Conservation (phyloP, 1,140 invertebrate species). For the Acromyrmex heyeri region DNA sequence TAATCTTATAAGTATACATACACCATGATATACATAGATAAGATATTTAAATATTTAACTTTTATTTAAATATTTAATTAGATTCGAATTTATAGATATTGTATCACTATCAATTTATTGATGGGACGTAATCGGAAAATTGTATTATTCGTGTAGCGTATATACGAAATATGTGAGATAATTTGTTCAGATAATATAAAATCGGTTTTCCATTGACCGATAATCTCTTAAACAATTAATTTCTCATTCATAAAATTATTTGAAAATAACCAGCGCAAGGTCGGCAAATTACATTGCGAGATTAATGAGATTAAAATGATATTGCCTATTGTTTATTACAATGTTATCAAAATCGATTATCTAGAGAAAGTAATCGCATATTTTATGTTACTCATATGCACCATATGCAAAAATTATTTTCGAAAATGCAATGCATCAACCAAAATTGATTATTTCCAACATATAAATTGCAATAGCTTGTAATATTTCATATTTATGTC, state of each 20-base stretch:
- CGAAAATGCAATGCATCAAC: neutral
- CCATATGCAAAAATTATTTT: neutral
- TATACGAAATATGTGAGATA: neutral
- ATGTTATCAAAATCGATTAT: neutral
- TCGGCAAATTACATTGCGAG: slow-evolving; percentile 21
- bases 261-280: neutral
- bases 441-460: neutral
- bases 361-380: neutral
- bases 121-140: neutral
- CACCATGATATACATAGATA: too few relatives aligned
- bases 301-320: slow-evolving; percentile 5
- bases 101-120: neutral
- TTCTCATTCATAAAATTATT: slow-evolving; percentile 22
- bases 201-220: neutral
- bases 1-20: neutral
- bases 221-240: slow-evolving; percentile 14
- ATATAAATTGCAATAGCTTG: neutral
- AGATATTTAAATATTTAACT: neutral
- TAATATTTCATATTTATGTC: slow-evolving; percentile 10
- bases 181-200: neutral
- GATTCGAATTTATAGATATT: neutral
- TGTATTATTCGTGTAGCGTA: neutral
- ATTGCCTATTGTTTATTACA: neutral
- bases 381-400: neutral
- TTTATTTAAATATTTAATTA: neutral